A percentile compares a stretch with the other conserved stretches of the same genome.
Evolutionary conservation across 1,140 invertebrate genomes (phyloP).

Genomic region (Medauroidea extradentata): DNA sequence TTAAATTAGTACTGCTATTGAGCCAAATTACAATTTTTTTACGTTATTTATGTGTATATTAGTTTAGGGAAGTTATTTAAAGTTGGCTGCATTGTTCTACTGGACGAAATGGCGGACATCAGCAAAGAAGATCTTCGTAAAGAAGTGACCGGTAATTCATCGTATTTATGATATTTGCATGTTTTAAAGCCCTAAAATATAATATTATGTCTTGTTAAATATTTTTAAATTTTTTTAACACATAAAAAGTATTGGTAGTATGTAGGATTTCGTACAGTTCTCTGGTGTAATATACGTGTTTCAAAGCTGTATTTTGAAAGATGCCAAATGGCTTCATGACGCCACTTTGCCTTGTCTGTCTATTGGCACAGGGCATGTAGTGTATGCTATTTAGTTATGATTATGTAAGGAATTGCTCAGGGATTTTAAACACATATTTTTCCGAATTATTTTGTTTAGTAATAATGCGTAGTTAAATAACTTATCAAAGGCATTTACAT

Average conservation of each 20-base stretch:
- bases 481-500: too few relatives aligned
- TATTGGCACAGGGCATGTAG: neutral
- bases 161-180: constrained; percentile 35
- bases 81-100: neutral
- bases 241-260: constrained; percentile 1
- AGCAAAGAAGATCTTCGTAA: constrained; percentile 62
- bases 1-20: too few relatives aligned
- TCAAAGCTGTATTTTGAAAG: constrained; percentile 7
- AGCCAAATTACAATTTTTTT: too few relatives aligned
- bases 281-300: constrained; percentile 9
- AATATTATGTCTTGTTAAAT: constrained; percentile 1
- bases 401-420: too few relatives aligned
- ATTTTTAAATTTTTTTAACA: constrained; percentile 6
- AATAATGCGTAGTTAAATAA: too few relatives aligned
- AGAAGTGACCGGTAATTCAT: constrained; percentile 62
- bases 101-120: constrained; percentile 57
- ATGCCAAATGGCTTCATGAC: constrained; percentile 23
- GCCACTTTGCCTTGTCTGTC: constrained; percentile 1
- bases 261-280: constrained; percentile 9
- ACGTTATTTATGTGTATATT: too few relatives aligned
- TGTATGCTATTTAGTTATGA: too few relatives aligned
- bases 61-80: too few relatives aligned
- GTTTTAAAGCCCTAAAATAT: neutral
- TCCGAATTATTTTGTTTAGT: too few relatives aligned
- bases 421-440: too few relatives aligned